Evolutionary conservation across 2,113 vertebrate species (phyloP), one percentile per base, ranked within the genome.

Genomic region (Eurypyga helias): DNA sequence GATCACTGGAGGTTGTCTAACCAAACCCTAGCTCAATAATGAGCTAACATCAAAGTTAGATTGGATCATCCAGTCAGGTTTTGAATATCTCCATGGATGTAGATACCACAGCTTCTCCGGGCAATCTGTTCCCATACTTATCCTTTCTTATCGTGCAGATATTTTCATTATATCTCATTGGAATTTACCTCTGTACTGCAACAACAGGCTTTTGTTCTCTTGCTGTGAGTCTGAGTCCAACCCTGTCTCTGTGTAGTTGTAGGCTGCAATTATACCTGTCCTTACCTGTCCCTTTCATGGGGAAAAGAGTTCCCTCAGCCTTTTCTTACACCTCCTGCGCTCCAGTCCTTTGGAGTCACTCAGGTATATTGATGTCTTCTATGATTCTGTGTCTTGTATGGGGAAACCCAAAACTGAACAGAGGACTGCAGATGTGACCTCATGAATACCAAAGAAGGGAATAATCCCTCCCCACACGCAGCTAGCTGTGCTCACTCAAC

Each of bases 391-490:
- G 41, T 41, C 41, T 41, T 41, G 41, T 41, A 12, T 41, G 54
- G 29, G 17, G 23, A 26, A 73, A 33, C 20, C 46, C 12, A 26
- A 9, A 3, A 5, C 2, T 29, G 83, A 58, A 1, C 16, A 24
- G 33, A 31, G 62, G 33, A 1, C 11, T 15, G 52, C 58, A 43
- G 75, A 0, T 0, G 0, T 1, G 75, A 25, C 34, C 57, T 46
- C 1, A 1, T 1, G 17, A 26, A 34, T 4, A 4, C 36, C 25
- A 7, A 4, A 13, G n/a, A 24, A n/a, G 46, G 58, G 34, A 49
- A 0, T 10, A 3, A n/a, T n/a, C 25, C 11, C 24, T 17, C 4
- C 13, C 11, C 19, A 3, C 21, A 4, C n/a, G 69, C 64, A 8
- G 71, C 62, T 17, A 75, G n/a, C 70, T 4, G 67, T 9, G 89